Evolutionary conservation across 2,888 invertebrate species (phyloP), one percentile per base, ranked within the genome.

Genomic region (Eupeodes latifasciatus): DNA sequence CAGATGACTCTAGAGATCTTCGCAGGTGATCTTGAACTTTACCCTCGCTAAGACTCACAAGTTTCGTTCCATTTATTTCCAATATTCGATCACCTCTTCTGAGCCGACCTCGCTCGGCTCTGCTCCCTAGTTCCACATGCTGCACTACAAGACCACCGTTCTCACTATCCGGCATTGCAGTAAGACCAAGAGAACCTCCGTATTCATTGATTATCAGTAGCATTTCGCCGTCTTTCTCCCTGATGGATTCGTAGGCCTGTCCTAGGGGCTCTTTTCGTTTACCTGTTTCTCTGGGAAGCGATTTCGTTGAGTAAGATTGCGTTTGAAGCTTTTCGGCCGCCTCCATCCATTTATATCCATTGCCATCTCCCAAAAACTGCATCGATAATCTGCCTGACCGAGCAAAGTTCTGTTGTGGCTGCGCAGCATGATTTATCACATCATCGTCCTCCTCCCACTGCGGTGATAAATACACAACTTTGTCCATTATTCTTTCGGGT

Each of bases 181-280:
- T 97, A 80, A 98, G 96, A 5, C 97, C 97, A 61, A 98, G 93
- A 10, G 97, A 96, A 11, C 97, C 93, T 34, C 94, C 97, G 19
- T 96, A 95, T 93, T 97, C 97, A 91, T 96, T 96, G 85, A 95
- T 95, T 88, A 96, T 95, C 61, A 96, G 94, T 90, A 96, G 94
- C 92, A 95, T 93, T 92, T 95, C 95, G 40, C 94, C 94, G 69
- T 93, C 93, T 89, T 94, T 94, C 82, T 94, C 94, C 2, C 94
- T 91, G 62, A 94, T 94, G 47, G 94, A 94, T 89, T 94, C 94
- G 80, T 94, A 93, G 0, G 94, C 98, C 94, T 97, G 97, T 0
- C 98, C 98, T 74, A 98, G 92, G 0, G 98, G 98, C 92, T 98
- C 98, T 91, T 97, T 96, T 64, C 98, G 94, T 81, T 96, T 96